Base-by-base conservation (phyloP, 2,888 invertebrate genomes). In the Conus canariensis region DNA sequence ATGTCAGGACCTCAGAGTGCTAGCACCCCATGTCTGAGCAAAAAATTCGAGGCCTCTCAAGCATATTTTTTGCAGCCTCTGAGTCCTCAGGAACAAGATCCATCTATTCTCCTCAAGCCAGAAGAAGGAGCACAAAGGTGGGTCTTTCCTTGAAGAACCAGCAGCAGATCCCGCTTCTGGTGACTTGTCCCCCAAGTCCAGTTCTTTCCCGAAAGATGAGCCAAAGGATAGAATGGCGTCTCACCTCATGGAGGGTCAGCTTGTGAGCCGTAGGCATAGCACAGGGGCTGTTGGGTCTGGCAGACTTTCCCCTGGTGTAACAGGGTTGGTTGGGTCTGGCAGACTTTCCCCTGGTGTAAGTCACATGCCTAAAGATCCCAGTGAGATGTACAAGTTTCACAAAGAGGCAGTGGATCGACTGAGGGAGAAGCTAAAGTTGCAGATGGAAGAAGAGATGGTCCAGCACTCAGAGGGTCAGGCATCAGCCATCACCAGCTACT, bases 381-480 rank as follows among this genome's bases (percentile, higher is more conserved):
- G 58, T 25, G 90, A 90, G 22, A 86, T 80, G 30, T 86, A 91
- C 85, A 87, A 60, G 45, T 88, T 88, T n/a, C 92, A 93, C 87
- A 82, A 91, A 6, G 92, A 93, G 58, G 95, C 95, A 16, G 93
- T 95, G 9, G 93, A 94, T 74, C 92, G 91, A 19, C 92, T 95
- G 59, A 92, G 94, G 85, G 91, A 94, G 64, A 94, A 95, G 90
- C 90, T 95, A 60, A 89, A 91, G 86, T 74, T 89, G 70, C 93
- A 95, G 90, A 92, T 93, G 89, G 91, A 92, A 10, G 85, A 91
- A 67, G 90, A 92, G 58, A 92, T 92, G 70, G 92, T 91, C 12
- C 91, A 90, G 30, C 80, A 92, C 10, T 85, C 91, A 25, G 92
- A 93, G 85, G 90, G 92, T 19, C 94, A 94, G 88, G 90, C 91